Conservation (phyloP, 2,797 vertebrate genomes). For the Crypturellus tataupa region DNA sequence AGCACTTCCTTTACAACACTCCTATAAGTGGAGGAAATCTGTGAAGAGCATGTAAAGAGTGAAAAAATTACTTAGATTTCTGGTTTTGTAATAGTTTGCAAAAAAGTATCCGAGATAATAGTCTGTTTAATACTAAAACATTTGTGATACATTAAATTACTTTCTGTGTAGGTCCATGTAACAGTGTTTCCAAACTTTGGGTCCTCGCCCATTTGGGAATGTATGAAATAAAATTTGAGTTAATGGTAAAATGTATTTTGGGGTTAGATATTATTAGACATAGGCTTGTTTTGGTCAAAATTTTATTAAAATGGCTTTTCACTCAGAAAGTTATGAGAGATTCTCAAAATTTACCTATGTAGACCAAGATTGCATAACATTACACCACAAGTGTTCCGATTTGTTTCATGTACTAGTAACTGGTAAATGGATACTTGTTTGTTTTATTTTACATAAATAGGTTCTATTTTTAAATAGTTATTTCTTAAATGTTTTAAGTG, state of each 20-base stretch:
- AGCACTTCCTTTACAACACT: background rate
- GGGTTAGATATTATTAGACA: background rate
- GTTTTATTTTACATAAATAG: background rate
- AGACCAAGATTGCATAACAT: background rate
- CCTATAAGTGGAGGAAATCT: background rate
- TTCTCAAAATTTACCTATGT: background rate
- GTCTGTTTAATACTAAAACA: background rate
- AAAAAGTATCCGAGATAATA: background rate
- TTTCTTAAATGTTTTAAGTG: background rate
- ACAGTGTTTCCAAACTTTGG: background rate
- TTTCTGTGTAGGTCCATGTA: background rate
- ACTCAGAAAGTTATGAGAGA: background rate
- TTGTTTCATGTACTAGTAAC: background rate
- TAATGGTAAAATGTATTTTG: background rate
- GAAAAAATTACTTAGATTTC: background rate
- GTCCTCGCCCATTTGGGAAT: background rate
- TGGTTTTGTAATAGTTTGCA: background rate
- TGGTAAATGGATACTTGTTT: background rate
- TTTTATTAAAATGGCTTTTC: background rate
- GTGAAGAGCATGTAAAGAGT: background rate
- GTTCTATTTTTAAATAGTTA: background rate
- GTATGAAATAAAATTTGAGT: background rate
- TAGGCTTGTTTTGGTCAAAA: background rate
- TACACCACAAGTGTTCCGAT: background rate
- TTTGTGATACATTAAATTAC: background rate